Evolutionary conservation across 2,113 vertebrate genomes (phyloP).

Genomic region (Myotis lucifugus): DNA sequence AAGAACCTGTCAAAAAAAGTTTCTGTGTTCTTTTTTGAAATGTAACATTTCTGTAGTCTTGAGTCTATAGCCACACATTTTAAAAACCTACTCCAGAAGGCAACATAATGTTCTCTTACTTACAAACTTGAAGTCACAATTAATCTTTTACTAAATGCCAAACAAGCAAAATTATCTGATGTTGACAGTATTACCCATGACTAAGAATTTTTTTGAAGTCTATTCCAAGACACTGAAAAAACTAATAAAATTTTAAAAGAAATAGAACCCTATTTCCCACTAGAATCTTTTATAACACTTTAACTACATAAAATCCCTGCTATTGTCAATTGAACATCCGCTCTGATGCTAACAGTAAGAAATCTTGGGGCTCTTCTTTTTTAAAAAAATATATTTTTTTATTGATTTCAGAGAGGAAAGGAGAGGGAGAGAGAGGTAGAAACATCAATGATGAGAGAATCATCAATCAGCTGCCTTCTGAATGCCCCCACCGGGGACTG

Average conservation of each 20-base stretch:
- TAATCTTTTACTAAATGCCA: constrained; percentile 27
- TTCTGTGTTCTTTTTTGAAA: background rate
- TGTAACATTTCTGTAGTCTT: background rate
- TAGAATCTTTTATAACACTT: background rate
- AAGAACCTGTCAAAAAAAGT: background rate
- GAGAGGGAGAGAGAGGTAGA: no score
- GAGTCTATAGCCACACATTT: constrained; percentile 9
- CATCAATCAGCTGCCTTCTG: no score
- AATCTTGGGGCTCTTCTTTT: background rate
- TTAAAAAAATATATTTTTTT: no score
- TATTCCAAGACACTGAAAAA: constrained; percentile 28
- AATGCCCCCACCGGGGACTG: no score
- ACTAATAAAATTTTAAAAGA: background rate
- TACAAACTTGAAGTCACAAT: constrained; percentile 30
- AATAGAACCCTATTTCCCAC: background rate
- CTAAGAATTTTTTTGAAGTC: background rate
- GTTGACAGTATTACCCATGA: background rate
- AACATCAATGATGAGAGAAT: no score
- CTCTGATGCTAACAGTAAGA: background rate
- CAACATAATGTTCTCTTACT: background rate
- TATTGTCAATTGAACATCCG: background rate
- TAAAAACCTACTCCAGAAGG: background rate
- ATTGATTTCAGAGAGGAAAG: no score
- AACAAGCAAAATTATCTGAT: background rate
- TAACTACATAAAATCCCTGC: background rate